Conservation (phyloP, 2,113 vertebrate species). For the Caranx ignobilis region DNA sequence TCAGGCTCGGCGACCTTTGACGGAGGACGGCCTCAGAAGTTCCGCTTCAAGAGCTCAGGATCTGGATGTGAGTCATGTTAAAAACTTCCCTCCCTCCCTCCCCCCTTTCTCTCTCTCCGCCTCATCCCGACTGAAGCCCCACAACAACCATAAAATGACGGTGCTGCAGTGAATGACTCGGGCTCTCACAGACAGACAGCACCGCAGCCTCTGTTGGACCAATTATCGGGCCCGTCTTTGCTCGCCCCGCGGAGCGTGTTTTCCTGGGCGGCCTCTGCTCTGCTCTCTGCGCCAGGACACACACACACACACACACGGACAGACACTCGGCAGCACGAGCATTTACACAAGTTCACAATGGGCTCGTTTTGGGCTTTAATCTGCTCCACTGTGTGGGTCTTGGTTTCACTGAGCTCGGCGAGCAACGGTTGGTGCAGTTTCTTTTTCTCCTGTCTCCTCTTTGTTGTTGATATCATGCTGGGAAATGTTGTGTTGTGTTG, state of each 20-base stretch:
- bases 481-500: constrained; percentile 15
- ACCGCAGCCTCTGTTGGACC: constrained; percentile 37
- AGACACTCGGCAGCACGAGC: not conserved
- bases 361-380: constrained; percentile 33
- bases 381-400: constrained; percentile 24
- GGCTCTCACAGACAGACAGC: constrained; percentile 16
- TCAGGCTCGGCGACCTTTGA: too few relatives aligned
- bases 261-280: constrained; percentile 37
- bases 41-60: not conserved
- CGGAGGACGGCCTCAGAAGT: not conserved
- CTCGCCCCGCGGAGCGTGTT: constrained; percentile 4
- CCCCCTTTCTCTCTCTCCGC: constrained; percentile 12
- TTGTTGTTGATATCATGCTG: not conserved
- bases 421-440: constrained; percentile 55
- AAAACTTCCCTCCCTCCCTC: constrained; percentile 54
- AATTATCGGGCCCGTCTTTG: constrained; percentile 8
- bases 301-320: not conserved
- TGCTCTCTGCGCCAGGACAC: not conserved
- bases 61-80: constrained; percentile 67
- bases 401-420: constrained; percentile 54
- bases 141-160: constrained; percentile 36
- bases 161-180: too few relatives aligned
- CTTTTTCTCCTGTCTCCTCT: not conserved
- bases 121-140: constrained; percentile 5
- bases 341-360: constrained; percentile 28